Evolutionary conservation across 2,113 vertebrate species (phyloP), one percentile per base, ranked within the genome.

Genomic region (Atlantisia rogersi): DNA sequence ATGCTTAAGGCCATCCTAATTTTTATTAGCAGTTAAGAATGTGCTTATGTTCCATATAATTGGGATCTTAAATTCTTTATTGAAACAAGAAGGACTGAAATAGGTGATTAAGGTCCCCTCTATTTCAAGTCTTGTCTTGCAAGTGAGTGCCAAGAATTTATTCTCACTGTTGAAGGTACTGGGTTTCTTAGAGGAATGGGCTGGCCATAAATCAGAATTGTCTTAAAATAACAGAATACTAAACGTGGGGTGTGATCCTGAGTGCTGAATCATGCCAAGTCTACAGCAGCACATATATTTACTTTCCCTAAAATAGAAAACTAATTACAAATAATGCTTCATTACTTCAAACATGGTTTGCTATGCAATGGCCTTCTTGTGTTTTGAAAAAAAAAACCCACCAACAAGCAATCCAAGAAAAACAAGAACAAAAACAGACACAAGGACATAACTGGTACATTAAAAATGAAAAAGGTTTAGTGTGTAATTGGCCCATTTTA

Each of bases 261-360:
- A 64, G 31, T 78, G 82, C 92, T 96, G 93, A 93, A 90, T 84
- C 82, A 84, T 79, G 69, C 44, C 70, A 88, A 84, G 56, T 53
- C 53, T 79, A 64, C 29, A 83, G 56, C 55, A 80, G 29, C 64
- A 67, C 42, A 8, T n/a, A 29, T 8, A 87, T 85, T 90, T 68
- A 39, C 76, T 88, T 81, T 60, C 65, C 58, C 18, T 86, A 62
- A 67, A 88, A 81, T 86, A 94, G 64, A 68, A 92, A 93, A 86
- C 25, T 84, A 56, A 88, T 86, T 68, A 79, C 35, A 90, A 94
- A 71, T 86, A 77, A 70, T 53, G 11, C 18, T 81, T 67, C 39
- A 11, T 75, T 81, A 62, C 42, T 75, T 29, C 39, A 63, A 92
- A 62, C 12, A 11, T 32, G 9, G 20, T 60, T 81, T 95, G 37